A percentile compares a stretch with the other conserved stretches of the same genome.
Conservation (phyloP, 2,797 vertebrate species). For the Typhlichthys subterraneus region DNA sequence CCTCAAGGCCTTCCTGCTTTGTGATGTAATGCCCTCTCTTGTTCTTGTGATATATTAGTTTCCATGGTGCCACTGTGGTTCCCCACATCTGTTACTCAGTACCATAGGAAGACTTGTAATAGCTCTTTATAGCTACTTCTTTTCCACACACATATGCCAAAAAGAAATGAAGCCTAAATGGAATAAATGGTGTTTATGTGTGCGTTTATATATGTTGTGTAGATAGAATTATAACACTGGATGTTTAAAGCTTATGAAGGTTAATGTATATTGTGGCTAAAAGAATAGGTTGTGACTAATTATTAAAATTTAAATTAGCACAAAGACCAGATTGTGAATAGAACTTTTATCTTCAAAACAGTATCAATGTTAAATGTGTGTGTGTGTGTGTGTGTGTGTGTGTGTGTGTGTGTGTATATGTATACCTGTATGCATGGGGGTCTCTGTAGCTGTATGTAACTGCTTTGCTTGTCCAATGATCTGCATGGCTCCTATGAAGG, state of each 20-base stretch:
- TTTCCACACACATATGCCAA: constrained; percentile 46
- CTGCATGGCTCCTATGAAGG: constrained; percentile 38
- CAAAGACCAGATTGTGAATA: no score
- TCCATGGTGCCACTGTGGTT: background rate
- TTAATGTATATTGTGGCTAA: background rate
- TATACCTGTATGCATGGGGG: constrained; percentile 23
- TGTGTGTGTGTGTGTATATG: constrained; percentile 13
- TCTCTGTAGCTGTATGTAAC: background rate
- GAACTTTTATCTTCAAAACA: no score
- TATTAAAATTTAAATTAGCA: no score
- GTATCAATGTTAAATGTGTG: background rate
- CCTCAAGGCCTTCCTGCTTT: constrained; percentile 11
- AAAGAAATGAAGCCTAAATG: constrained; percentile 2
- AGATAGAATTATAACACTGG: background rate
- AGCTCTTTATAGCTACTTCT: background rate
- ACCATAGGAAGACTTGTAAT: background rate
- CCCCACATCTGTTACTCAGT: background rate
- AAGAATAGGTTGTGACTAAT: no score
- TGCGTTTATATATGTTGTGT: background rate
- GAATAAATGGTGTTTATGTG: background rate
- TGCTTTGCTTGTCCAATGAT: constrained; percentile 56
- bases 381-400: constrained; percentile 15
- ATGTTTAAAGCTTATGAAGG: background rate
- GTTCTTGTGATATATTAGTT: constrained; percentile 43
- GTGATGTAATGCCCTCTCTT: constrained; percentile 53